Conservation (phyloP, 2,113 vertebrate genomes). For the Larimichthys crocea region DNA sequence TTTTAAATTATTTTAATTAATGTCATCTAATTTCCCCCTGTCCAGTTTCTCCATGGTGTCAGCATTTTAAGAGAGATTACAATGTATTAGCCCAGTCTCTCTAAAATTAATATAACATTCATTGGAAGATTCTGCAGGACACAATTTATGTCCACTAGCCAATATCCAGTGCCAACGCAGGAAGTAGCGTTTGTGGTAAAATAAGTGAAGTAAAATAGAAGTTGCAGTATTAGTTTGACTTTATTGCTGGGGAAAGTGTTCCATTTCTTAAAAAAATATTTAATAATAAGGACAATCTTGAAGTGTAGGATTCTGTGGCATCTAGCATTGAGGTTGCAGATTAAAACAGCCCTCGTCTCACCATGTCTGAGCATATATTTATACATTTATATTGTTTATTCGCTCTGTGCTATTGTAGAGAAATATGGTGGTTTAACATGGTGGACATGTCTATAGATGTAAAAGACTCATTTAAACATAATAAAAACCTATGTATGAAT, state of each 20-base stretch:
- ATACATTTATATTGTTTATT: too few species aligned
- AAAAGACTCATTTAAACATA: too few species aligned
- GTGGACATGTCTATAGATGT: too few species aligned
- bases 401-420: too few species aligned
- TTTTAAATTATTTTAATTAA: slow-evolving; percentile 54
- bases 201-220: not conserved
- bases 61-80: slow-evolving; percentile 57
- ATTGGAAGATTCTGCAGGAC: not conserved
- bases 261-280: not conserved
- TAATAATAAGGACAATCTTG: not conserved
- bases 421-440: too few species aligned
- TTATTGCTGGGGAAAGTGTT: not conserved
- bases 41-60: slow-evolving; percentile 49
- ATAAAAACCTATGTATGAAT: too few species aligned
- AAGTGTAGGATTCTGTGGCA: too few species aligned
- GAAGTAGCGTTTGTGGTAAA: not conserved
- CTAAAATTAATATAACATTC: not conserved
- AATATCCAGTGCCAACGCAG: slow-evolving; percentile 1
- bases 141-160: not conserved
- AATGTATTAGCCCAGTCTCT: slow-evolving; percentile 26
- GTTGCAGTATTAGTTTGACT: not conserved
- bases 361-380: too few species aligned
- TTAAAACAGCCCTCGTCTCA: too few species aligned
- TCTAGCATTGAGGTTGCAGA: too few species aligned
- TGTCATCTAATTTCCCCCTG: slow-evolving; percentile 52